Conservation (phyloP, 2,888 invertebrate species). For the Cryptophagus acutangulus region DNA sequence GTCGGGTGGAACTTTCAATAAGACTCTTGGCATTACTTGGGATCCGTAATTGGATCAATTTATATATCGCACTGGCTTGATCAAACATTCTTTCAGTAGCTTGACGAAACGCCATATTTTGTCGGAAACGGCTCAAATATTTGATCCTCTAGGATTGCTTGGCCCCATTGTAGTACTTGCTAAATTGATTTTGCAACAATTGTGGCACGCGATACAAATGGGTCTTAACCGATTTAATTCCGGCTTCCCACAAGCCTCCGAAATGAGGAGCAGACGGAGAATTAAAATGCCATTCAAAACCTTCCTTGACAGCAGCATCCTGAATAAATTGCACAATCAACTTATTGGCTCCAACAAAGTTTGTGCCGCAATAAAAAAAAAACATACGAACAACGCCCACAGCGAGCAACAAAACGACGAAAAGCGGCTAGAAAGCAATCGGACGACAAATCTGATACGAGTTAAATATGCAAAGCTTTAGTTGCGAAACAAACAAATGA, state of each 20-base stretch:
- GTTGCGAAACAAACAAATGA: constrained; percentile 5
- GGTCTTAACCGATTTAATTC: constrained; percentile 9
- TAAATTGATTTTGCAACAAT: constrained; percentile 25
- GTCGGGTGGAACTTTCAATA: too few species aligned
- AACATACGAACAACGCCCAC: too few species aligned
- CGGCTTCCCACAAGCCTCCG: constrained; percentile 2
- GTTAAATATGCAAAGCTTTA: constrained; percentile 3
- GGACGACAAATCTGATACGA: constrained; percentile 3
- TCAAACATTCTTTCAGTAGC: not conserved
- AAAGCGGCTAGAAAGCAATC: constrained; percentile 6
- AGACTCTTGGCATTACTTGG: too few species aligned
- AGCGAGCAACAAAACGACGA: constrained; percentile 2
- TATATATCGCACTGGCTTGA: too few species aligned
- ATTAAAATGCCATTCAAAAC: constrained; percentile 4
- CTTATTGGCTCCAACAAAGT: constrained; percentile 8
- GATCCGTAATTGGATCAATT: too few species aligned
- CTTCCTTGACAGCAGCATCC: not conserved
- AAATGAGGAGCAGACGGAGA: constrained; percentile 4
- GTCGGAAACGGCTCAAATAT: not conserved
- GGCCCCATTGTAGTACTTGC: constrained; percentile 18
- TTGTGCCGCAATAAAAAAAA: too few species aligned
- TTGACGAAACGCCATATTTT: not conserved
- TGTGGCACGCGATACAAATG: too few species aligned
- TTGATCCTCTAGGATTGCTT: constrained; percentile 1
- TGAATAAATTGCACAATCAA: not conserved